A percentile compares a stretch with the other conserved stretches of the same genome.
phyloP scores from a whole-genome alignment of 2,113 vertebrate species.

The Physeter macrocephalus region DNA sequence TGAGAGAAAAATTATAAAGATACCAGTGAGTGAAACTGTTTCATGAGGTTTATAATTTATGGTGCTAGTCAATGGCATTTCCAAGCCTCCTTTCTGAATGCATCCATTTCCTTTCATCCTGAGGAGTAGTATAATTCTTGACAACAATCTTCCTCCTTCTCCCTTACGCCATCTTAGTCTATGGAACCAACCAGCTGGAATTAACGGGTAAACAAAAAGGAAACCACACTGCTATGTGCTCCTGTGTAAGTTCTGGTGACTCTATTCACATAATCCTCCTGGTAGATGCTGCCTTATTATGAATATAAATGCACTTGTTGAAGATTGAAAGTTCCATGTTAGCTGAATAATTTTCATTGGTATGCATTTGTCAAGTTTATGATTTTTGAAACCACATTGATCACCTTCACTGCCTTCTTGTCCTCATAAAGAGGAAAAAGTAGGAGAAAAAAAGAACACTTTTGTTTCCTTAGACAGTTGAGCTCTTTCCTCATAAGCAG shows the following conservation, averaged over 20 bases:
- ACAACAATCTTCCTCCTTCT: neutral
- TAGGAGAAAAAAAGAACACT: neutral
- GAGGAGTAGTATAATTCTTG: neutral
- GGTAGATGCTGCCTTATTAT: neutral
- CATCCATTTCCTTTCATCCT: neutral
- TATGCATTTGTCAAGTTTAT: neutral
- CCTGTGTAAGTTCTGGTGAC: neutral
- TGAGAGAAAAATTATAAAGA: neutral
- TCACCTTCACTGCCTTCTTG: neutral
- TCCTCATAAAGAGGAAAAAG: neutral
- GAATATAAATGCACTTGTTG: constrained; percentile 33
- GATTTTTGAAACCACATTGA: neutral
- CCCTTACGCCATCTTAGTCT: neutral
- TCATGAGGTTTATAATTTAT: neutral
- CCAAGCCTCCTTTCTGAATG: neutral
- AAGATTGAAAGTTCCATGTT: neutral
- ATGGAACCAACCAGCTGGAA: neutral
- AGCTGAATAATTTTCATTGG: neutral
- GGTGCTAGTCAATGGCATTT: neutral
- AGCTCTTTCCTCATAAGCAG: neutral
- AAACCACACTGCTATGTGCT: neutral
- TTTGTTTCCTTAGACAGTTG: neutral
- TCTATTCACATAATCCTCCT: neutral
- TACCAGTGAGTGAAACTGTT: neutral
- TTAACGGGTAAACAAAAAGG: neutral